These are phyloP conservation scores for Diogma glabrata DNA, from an alignment of 2,888 invertebrate genomes.

Conservation along the genomic window DNA sequence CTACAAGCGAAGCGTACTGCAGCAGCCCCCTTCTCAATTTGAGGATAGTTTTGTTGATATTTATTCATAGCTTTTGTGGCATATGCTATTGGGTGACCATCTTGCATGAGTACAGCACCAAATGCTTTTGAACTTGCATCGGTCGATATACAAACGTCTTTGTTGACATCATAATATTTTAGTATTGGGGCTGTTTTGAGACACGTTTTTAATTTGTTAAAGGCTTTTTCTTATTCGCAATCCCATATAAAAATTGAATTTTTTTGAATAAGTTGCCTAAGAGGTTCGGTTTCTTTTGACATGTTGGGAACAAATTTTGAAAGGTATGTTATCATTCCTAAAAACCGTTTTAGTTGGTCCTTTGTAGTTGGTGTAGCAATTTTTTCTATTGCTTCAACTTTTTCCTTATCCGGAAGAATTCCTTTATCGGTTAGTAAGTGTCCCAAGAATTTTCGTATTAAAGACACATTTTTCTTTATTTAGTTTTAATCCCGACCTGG, in stretches of 20 bases:
- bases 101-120: not conserved
- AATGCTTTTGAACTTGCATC: not conserved
- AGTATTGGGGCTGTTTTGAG: not conserved
- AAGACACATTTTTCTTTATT: not conserved
- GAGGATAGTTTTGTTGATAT: no score
- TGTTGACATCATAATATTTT: not conserved
- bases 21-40: no score
- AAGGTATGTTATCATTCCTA: no score
- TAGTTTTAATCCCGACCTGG: not conserved
- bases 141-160: not conserved
- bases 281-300: no score
- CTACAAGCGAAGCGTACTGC: no score
- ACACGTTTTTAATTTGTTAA: not conserved
- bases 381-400: no score
- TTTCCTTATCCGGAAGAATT: no score
- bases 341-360: no score
- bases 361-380: no score
- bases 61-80: no score
- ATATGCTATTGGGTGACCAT: not conserved
- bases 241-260: not conserved
- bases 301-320: no score
- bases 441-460: not conserved
- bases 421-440: not conserved
- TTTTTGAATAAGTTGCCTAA: no score
- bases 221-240: not conserved